phyloP scores from a whole-genome alignment of 1,140 invertebrate genomes.

The Semibalanus balanoides region DNA sequence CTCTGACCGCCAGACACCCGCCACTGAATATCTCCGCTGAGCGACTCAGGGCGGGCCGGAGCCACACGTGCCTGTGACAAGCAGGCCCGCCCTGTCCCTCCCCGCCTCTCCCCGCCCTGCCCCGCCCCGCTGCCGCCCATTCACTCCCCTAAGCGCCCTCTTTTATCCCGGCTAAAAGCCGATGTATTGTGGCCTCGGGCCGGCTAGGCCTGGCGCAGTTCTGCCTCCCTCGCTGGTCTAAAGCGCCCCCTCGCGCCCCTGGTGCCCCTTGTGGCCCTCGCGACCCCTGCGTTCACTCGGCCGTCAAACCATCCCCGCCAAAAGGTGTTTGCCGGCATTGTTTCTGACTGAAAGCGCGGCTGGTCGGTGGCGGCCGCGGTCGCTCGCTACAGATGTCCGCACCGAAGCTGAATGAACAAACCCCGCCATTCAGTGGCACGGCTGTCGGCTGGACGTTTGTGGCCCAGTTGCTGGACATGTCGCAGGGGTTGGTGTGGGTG shows the following conservation, averaged over 20 bases:
- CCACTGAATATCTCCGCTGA: neutral
- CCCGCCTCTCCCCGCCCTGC: neutral
- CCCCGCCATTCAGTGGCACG: too few species aligned
- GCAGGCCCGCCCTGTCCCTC: neutral
- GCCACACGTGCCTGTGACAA: neutral
- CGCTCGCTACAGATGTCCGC: neutral
- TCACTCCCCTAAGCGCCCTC: neutral
- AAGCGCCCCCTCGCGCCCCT: too few species aligned
- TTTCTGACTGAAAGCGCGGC: neutral
- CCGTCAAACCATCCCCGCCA: too few species aligned
- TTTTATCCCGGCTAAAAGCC: conserved; percentile 1
- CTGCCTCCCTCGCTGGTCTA: neutral
- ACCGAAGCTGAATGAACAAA: neutral
- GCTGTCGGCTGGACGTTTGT: too few species aligned
- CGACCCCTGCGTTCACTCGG: too few species aligned
- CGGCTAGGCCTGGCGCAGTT: neutral
- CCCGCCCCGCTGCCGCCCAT: neutral
- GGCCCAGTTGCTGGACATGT: too few species aligned
- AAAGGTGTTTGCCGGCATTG: neutral
- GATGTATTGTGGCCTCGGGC: neutral
- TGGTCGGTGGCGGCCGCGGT: neutral
- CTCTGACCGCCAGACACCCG: neutral
- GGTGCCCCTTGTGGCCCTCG: too few species aligned
- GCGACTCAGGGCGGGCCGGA: neutral
- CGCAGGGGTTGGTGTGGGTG: too few species aligned